Evolutionary conservation across 2,888 invertebrate genomes (phyloP), one percentile per base, ranked within the genome.

Genomic region (Caenorhabditis angaria): DNA sequence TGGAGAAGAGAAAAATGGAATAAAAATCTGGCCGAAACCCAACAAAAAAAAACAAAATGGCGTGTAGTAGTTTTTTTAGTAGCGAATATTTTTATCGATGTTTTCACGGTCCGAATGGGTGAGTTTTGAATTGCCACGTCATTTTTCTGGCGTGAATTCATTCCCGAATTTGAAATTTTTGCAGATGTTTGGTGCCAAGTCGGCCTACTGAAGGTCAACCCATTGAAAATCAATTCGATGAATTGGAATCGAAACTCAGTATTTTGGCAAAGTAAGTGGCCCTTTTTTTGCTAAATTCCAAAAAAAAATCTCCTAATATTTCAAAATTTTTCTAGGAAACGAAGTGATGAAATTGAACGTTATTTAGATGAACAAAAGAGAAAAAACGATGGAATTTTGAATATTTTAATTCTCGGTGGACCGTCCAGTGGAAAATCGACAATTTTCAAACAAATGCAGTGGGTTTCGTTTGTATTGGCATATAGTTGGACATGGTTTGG

Each of bases 361-460:
- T 51, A 12, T 8, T 8, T 74, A 3, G 65, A 47, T 6, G 22
- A 57, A 12, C 56, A 67, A 12, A 70, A 64, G 55, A 60, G 58
- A 41, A 41, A 24, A 0, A 48, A 56, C 20, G 60, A 56, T 22
- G 41, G 27, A 27, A 48, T 54, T 10, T 64, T 66, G n/a, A 74
- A 74, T 28, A 74, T 74, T 29, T 62, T 74, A 12, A 63, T 74
- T 35, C 61, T 74, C 5, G 73, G 74, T n/a, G 74, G 74, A 12
- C 74, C 74, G 0, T 70, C 67, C 8, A 74, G 75, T 51, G 77
- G 77, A 22, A 77, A 77, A 59, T 69, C 69, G 41, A 77, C 77
- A 1, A 69, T 77, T 51, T 75, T 77, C 54, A 77, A 77, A 47
- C 77, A 77, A 51, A 77, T 77, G 77, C 66, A 72, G 77, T 77